Evolutionary conservation across 2,888 invertebrate species (phyloP), one percentile per base, ranked within the genome.

Genomic region (Andrena bicolor): DNA sequence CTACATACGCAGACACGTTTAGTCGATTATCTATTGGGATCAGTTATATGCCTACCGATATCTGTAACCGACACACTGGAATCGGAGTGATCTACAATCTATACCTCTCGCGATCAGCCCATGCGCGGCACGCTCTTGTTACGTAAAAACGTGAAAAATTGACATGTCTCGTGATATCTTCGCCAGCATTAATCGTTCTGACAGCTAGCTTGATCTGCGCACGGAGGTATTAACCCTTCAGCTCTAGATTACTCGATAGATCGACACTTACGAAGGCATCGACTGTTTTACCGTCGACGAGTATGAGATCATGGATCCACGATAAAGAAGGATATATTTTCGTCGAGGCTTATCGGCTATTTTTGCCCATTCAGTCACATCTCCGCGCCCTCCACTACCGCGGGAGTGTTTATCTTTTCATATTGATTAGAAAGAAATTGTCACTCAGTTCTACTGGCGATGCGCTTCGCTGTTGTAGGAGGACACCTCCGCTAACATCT

Each of bases 241-340:
- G 35, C 66, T 41, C 6, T 63, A 26, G 2, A 68, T 68, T 68
- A 41, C 26, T 20, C 23, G 13, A 49, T 7, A 5, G 16, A 58
- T 49, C 58, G 53, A 71, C 70, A 76, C 3, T 26, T 35, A 63
- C 32, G 10, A 65, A 63, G 65, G 13, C 56, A 71, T 73, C 81
- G 49, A 75, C 65, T 58, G 73, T 70, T 76, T 83, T 28, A 65
- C 28, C 35, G 49, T 23, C 41, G 68, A 48, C 56, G 49, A 77
- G 26, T 20, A 76, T 80, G 82, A 86, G 80, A 71, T 87, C 82
- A 84, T 82, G 77, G 53, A 61, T 64, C 53, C 41, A 71, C 49
- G 79, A 68, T 75, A 76, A 78, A 72, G 48, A 69, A 65, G 32
- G 60, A 63, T 26, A 74, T 75, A 77, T 79, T 84, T 82, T 70